These are phyloP conservation scores for Xestia ashworthii DNA, from an alignment of 2,888 invertebrate species.

Conservation along the genomic window DNA sequence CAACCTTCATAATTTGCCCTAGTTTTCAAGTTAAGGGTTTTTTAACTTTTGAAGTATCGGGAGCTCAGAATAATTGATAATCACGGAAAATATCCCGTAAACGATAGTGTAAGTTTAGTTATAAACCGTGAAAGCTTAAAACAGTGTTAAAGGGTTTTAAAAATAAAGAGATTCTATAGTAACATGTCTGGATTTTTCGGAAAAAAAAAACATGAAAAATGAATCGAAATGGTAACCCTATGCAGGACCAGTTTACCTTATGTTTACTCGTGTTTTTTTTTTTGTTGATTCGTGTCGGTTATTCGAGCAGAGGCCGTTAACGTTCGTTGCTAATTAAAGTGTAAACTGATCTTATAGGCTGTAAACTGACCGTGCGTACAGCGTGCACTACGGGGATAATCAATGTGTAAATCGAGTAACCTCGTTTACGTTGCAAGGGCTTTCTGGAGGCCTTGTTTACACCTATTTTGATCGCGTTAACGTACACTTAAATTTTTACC, in stretches of 20 bases:
- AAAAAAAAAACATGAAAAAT: too few species aligned
- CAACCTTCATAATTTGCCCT: not conserved
- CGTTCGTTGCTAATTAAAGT: conserved; percentile 50
- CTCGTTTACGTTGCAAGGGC: conserved; percentile 30
- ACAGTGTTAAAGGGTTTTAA: too few species aligned
- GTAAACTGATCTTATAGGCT: conserved; percentile 51
- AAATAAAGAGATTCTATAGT: too few species aligned
- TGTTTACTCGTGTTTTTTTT: conserved; percentile 40
- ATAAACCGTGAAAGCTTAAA: too few species aligned
- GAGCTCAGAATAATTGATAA: too few species aligned
- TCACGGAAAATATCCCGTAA: too few species aligned
- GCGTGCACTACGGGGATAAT: conserved; percentile 27
- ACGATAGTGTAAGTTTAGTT: too few species aligned
- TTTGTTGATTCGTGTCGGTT: conserved; percentile 40
- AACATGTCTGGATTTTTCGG: too few species aligned
- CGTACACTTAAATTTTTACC: not conserved
- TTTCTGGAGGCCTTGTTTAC: not conserved
- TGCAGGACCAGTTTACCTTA: conserved; percentile 33
- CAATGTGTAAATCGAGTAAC: conserved; percentile 35
- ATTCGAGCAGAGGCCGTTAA: conserved; percentile 42
- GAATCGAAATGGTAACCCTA: not conserved
- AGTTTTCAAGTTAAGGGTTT: too few species aligned
- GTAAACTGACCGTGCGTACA: conserved; percentile 32
- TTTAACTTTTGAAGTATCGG: too few species aligned
- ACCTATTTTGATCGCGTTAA: not conserved